Conservation (phyloP, 2,797 vertebrate genomes). For the Lagocephalus sceleratus region DNA sequence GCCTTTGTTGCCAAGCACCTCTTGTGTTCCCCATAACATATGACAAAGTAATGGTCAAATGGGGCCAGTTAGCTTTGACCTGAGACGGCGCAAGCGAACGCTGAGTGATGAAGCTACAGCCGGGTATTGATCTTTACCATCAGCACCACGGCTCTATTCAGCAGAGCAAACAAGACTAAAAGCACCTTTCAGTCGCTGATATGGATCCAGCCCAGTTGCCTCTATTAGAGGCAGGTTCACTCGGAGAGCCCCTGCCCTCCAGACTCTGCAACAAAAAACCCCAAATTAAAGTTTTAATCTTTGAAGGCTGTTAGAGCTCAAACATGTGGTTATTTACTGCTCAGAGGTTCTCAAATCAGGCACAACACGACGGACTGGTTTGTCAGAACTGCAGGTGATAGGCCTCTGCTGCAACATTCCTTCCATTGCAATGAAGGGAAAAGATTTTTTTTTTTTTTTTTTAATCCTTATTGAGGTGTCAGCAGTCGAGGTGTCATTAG, state of each 20-base stretch:
- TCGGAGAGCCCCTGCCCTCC: slow-evolving; percentile 34
- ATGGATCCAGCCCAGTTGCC: slow-evolving; percentile 52
- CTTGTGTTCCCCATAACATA: slow-evolving; percentile 60
- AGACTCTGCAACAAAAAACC: not conserved
- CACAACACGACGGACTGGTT: too few species aligned
- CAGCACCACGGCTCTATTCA: slow-evolving; percentile 52
- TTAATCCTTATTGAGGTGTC: too few species aligned
- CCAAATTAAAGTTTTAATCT: too few species aligned
- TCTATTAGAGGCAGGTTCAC: slow-evolving; percentile 39
- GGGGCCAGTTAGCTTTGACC: slow-evolving; percentile 61
- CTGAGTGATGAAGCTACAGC: slow-evolving; percentile 64
- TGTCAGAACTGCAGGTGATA: too few species aligned
- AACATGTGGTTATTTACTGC: too few species aligned
- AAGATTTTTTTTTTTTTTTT: too few species aligned
- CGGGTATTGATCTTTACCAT: slow-evolving; percentile 67
- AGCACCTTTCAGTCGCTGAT: slow-evolving; percentile 64
- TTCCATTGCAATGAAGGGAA: too few species aligned
- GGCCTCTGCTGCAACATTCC: too few species aligned
- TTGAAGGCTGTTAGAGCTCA: too few species aligned
- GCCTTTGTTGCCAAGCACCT: slow-evolving; percentile 64
- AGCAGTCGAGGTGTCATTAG: too few species aligned
- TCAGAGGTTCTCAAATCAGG: too few species aligned
- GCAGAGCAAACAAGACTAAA: slow-evolving; percentile 56
- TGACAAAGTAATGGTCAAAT: slow-evolving; percentile 71
- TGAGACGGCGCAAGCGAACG: slow-evolving; percentile 47